These are phyloP conservation scores for Podiceps cristatus DNA, from an alignment of 2,113 vertebrate species.

Conservation along the genomic window DNA sequence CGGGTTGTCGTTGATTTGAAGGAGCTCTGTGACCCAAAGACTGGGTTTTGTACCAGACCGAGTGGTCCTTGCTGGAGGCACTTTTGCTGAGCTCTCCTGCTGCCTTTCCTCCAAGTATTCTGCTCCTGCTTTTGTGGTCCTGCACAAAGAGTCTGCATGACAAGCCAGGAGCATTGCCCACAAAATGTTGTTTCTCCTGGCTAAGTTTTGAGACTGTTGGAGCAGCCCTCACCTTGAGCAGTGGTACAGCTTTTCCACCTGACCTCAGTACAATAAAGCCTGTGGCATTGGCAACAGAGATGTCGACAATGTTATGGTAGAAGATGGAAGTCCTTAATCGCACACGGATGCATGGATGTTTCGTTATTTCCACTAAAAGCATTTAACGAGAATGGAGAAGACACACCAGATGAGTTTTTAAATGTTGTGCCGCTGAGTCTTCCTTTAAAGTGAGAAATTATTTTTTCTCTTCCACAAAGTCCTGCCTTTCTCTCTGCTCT, in stretches of 20 bases:
- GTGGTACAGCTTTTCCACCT: not conserved
- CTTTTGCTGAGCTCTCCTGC: not conserved
- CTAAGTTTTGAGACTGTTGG: rapidly evolving
- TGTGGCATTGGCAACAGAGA: not conserved
- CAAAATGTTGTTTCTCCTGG: not conserved
- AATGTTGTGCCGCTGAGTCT: not conserved
- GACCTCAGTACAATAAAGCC: not conserved
- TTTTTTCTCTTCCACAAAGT: not conserved
- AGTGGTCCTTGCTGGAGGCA: not conserved
- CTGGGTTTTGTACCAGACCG: not conserved
- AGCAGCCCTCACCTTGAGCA: not conserved
- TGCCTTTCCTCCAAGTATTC: not conserved
- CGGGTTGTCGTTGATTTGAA: not conserved
- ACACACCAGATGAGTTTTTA: not conserved
- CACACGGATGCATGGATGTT: not conserved
- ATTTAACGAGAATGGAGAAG: not conserved
- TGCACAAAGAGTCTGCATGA: not conserved
- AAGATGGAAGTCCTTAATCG: not conserved
- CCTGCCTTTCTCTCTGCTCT: not conserved
- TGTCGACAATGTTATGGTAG: not conserved
- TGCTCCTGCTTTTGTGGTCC: not conserved
- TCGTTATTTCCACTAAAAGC: not conserved
- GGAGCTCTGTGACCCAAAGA: not conserved
- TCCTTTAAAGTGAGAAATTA: not conserved
- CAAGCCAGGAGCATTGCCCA: not conserved